phyloP scores from a whole-genome alignment of 2,797 vertebrate genomes.

The Calcarius lapponicus region DNA sequence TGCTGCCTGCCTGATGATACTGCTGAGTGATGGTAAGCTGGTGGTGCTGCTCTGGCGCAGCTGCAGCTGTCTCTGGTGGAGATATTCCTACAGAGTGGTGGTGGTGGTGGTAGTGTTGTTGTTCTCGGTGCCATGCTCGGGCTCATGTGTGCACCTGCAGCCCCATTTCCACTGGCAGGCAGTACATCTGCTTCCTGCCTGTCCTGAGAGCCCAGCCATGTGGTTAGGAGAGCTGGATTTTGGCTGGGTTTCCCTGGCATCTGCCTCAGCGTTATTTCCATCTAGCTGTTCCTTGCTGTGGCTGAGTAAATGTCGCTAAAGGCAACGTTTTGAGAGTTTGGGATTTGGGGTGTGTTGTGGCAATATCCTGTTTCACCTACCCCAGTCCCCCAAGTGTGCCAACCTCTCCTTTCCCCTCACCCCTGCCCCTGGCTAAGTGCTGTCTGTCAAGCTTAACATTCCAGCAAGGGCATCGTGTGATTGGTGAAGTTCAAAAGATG shows the following conservation, averaged over 20 bases:
- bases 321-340: neutral
- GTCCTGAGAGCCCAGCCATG: neutral
- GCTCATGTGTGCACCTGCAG: neutral
- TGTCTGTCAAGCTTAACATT: no score
- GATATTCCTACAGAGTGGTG: neutral
- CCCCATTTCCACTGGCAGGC: neutral
- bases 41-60: neutral
- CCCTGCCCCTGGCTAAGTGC: no score
- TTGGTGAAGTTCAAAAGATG: no score
- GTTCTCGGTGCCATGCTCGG: rapidly evolving
- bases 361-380: no score
- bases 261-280: neutral
- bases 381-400: no score
- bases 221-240: neutral
- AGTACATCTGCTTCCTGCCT: neutral
- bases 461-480: no score
- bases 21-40: neutral
- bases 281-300: neutral
- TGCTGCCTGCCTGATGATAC: neutral
- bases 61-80: neutral
- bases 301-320: neutral
- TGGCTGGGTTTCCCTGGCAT: neutral
- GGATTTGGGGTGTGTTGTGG: neutral
- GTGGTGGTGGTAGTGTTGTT: neutral
- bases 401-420: no score